phyloP scores from a whole-genome alignment of 1,140 invertebrate species.

The Dreissena rostriformis region DNA sequence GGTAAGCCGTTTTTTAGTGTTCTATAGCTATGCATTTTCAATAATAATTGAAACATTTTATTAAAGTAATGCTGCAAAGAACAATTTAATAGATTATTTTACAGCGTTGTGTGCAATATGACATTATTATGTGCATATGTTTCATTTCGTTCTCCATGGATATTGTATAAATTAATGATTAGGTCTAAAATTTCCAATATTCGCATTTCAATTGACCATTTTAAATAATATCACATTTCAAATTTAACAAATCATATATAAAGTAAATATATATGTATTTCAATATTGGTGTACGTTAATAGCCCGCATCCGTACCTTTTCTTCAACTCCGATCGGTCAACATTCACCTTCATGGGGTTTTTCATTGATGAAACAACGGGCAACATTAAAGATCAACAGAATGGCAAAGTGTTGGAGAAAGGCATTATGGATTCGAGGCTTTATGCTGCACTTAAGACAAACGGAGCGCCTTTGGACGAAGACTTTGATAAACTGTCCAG shows the following conservation, averaged over 20 bases:
- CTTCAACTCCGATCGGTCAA: slow-evolving; percentile 74
- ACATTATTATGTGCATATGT: no score
- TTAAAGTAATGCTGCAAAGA: no score
- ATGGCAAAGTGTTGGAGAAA: slow-evolving; percentile 59
- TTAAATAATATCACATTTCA: no score
- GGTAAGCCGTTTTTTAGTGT: no score
- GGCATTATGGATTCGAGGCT: slow-evolving; percentile 67
- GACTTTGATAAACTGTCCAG: slow-evolving; percentile 73
- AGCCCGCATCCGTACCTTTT: slow-evolving; percentile 79
- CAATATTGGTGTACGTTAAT: slow-evolving; percentile 49
- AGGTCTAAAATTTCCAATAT: no score
- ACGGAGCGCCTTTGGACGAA: slow-evolving; percentile 70
- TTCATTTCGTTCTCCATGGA: not conserved
- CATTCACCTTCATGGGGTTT: slow-evolving; percentile 78
- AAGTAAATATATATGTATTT: slow-evolving; percentile 1
- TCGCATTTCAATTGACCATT: no score
- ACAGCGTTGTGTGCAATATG: not conserved
- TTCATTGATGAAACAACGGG: slow-evolving; percentile 69
- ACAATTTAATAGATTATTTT: not conserved
- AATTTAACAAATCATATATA: not conserved
- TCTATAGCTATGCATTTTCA: no score
- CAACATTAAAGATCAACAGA: slow-evolving; percentile 71
- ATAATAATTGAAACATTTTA: no score
- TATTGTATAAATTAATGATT: no score
- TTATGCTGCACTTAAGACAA: slow-evolving; percentile 63